Conservation (phyloP, 2,888 invertebrate genomes). For the Andrena flavipes region DNA sequence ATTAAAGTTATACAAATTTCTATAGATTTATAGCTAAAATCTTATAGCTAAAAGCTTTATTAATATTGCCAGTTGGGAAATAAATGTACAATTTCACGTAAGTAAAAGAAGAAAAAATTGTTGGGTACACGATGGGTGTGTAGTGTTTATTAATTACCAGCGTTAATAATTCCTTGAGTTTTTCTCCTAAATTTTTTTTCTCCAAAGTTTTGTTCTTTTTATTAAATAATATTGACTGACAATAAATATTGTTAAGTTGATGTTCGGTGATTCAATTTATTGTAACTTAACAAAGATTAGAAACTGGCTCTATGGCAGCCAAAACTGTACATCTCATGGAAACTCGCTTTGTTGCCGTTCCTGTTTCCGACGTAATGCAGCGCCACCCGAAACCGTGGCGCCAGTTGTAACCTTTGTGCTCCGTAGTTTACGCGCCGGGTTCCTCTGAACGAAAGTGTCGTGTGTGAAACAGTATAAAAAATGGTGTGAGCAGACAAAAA, state of each 20-base stretch:
- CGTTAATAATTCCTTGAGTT: too few relatives aligned
- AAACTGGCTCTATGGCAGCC: too few relatives aligned
- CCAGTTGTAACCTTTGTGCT: constrained; percentile 13
- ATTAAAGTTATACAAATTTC: too few relatives aligned
- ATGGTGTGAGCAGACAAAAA: constrained; percentile 10
- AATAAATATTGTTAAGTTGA: too few relatives aligned
- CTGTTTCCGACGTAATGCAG: constrained; percentile 23
- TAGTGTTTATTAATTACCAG: too few relatives aligned
- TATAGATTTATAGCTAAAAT: too few relatives aligned
- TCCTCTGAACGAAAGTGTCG: constrained; percentile 37
- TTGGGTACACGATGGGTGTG: too few relatives aligned
- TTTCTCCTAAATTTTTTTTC: too few relatives aligned
- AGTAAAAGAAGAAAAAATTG: neutral
- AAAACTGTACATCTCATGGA: neutral
- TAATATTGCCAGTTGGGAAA: neutral
- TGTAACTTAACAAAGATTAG: neutral
- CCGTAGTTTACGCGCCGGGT: constrained; percentile 9
- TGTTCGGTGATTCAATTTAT: too few relatives aligned
- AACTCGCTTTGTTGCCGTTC: neutral
- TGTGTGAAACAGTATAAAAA: constrained; percentile 17
- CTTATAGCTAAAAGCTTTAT: too few relatives aligned
- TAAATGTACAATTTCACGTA: neutral
- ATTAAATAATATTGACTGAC: too few relatives aligned
- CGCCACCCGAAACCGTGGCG: constrained; percentile 7
- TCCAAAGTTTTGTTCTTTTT: too few relatives aligned